Base-by-base conservation (phyloP, 2,888 invertebrate species). In the Folsomia candida region DNA sequence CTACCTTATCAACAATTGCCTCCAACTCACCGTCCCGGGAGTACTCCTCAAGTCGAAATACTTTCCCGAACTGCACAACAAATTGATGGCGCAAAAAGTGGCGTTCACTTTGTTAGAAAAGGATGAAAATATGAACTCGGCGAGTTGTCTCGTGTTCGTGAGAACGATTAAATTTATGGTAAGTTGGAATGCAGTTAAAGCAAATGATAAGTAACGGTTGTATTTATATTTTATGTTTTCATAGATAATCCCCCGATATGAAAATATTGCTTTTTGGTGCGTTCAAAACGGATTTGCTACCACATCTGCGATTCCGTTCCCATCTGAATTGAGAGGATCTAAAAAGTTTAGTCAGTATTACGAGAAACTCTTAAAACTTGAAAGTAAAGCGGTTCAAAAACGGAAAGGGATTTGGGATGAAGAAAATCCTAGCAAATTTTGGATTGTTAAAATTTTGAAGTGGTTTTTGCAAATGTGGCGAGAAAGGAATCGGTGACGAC, bases 281-380 rank as follows among this genome's bases (percentile, higher is more conserved):
- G 66, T 25, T 11, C 6, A 51, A 20, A 66, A 66, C 54, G 66
- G 66, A n/a, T 66, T 66, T 66, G 66, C 47, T 2, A 28, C 54
- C 14, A 47, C 57, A n/a, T 54, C 27, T n/a, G 66, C 66, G n/a
- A 51, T 66, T n/a, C 54, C 66, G 6, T 26, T 54, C 25, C 28
- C 54, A 2, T 54, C 54, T 6, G 20, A 26, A 18, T 27, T 66
- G 24, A 54, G 28, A 4, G 24, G 54, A 24, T 54, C 28, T 20
- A 25, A 66, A 20, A 66, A 66, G 28, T 66, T 66, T 51, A 27
- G n/a, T 18, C 3, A 2, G 4, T 66, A 66, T 28, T 66, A 66
- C 24, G 22, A 14, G 18, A 51, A 57, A 26, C 20, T 66, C 9
- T 26, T 66, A 4, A 27, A 2, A 18, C 2, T 54, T 11, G 66